Conservation (phyloP, 1,140 invertebrate genomes). For the Chionoecetes opilio region DNA sequence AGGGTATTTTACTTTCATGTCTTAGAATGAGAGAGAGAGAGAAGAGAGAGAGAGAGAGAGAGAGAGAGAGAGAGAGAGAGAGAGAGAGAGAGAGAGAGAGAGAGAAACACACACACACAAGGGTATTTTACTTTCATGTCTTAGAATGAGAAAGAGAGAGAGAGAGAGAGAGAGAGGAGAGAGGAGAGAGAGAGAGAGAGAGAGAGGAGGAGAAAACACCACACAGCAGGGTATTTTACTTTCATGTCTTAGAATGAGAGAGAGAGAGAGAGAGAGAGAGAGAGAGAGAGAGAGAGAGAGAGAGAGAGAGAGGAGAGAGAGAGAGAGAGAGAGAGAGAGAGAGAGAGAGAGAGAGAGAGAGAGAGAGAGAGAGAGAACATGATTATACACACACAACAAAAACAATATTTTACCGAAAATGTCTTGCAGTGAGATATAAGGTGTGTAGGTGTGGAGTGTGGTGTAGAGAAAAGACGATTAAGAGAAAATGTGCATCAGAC, state of each 20-base stretch:
- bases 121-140: neutral
- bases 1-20: too few relatives aligned
- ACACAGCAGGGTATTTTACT: too few relatives aligned
- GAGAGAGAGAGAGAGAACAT: too few relatives aligned
- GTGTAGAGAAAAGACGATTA: too few relatives aligned
- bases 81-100: slow-evolving; percentile 27
- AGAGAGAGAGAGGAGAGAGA: neutral
- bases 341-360: too few relatives aligned
- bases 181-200: neutral
- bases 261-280: neutral
- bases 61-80: slow-evolving; percentile 27
- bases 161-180: neutral
- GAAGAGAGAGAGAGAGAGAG: slow-evolving; percentile 15
- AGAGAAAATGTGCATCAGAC: too few relatives aligned
- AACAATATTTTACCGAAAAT: too few relatives aligned
- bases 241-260: too few relatives aligned
- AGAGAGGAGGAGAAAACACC: neutral
- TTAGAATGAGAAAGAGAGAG: neutral
- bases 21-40: neutral
- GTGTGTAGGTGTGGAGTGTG: too few relatives aligned
- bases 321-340: neutral
- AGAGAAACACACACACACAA: neutral
- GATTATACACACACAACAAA: too few relatives aligned
- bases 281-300: neutral
- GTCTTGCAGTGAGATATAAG: too few relatives aligned